Base-by-base conservation (phyloP, 2,888 invertebrate species). In the Andrena haemorrhoa region DNA sequence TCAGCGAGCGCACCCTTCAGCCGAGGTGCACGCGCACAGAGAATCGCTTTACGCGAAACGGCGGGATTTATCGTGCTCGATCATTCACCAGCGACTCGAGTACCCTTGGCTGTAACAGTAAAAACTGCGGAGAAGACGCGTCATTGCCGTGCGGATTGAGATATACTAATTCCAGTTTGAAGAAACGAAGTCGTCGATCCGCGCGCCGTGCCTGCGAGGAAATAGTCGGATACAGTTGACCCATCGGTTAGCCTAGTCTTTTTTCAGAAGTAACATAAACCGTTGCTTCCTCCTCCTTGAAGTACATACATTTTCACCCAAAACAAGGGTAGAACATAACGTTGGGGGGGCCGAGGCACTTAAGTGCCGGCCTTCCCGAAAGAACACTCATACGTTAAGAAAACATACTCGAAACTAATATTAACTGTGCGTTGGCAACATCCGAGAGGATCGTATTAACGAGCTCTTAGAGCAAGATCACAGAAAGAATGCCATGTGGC, bases 391-490 rank as follows among this genome's bases (percentile, higher is more conserved):
- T 88, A 88, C 88, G 91, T 92, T 92, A 92, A 90, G 92, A 93
- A 91, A 93, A 93, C 93, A 93, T 92, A 91, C 91, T 90, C 89
- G 86, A 92, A 92, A 93, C 93, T 93, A 93, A 93, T 93, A 93
- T 93, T 93, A 93, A 93, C 93, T 92, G 90, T 90, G 91, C 89
- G 92, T 91, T 92, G 92, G 93, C 93, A 93, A 93, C 92, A 93
- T 92, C 89, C 91, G 92, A 90, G 89, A 88, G 90, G 91, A 92
- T 92, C 91, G 91, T 91, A 92, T 93, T 92, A 93, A 93, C 92
- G 92, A 93, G 92, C 93, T 92, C 92, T 92, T 92, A 92, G 91
- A 92, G 89, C 90, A 90, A 90, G 92, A 92, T 92, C 91, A 91
- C 89, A 90, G 90, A 91, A 90, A 89, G 90, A 92, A 90, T 90